Base-by-base conservation (phyloP, 2,113 vertebrate genomes). In the Uria lomvia region DNA sequence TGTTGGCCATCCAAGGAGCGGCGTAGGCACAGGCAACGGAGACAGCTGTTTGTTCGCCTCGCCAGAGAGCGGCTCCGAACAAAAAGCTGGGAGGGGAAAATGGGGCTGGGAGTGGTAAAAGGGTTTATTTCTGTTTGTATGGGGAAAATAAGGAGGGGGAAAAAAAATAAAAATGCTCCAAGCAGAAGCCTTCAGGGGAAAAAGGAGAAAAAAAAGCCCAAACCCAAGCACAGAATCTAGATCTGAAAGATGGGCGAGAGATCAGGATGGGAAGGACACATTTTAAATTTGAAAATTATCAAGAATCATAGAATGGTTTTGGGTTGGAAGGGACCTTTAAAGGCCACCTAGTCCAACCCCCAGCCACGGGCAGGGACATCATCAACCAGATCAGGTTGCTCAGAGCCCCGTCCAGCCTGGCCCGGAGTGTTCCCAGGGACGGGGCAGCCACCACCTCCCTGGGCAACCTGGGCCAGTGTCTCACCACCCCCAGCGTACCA, bases 11-110 rank as follows among this genome's bases (percentile, higher is more conserved):
- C 94, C 88, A 30, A 92, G 94, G 78, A 83, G 52, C 3, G 22
- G 92, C 29, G 38, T 20, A 13, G n/a, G 95, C 94, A 91, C 90
- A 94, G 92, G 16, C 49, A 55, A 81, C 5, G 5, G 93, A 36
- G 93, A 89, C 97, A 97, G 97, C 96, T 98, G 98, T 43, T 89
- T 75, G 86, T 10, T 11, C 4, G 62, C 70, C 75, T 86, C 36
- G 93, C 97, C 97, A 96, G 93, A 92, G 45, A 62, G 86, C 32
- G 4, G 96, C 87, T 76, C 80, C 9, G 49, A 77, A 92, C 82
- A 90, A 88, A 78, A 67, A 90, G 66, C 81, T 59, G 76, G 86
- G 94, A 91, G 86, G 36, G 62, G 45, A 66, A 86, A 79, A 56
- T 2, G 27, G 49, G 38, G 80, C 21, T 83, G 65, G 65, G 71